Evolutionary conservation across 2,797 vertebrate genomes (phyloP), one percentile per base, ranked within the genome.

Genomic region (Paratrypauchen microcephalus): DNA sequence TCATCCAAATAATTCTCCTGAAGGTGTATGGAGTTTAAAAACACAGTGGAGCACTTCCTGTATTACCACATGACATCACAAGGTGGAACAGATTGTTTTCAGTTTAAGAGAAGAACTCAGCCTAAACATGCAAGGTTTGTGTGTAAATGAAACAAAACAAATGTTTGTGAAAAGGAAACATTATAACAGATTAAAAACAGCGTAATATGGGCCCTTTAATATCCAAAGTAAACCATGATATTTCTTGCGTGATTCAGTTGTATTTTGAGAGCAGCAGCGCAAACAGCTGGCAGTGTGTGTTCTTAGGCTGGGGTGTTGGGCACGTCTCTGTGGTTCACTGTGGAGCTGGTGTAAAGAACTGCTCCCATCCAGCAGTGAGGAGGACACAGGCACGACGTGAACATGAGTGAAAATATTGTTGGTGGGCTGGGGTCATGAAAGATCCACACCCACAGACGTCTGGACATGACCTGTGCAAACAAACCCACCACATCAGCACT

Each of bases 391-490:
- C 88, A 85, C 79, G 90, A 83, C 85, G 88, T 91, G 88, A 90
- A 83, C 86, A 86, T 86, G 86, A 91, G 73, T 83, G 84, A 92
- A 93, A 92, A 92, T 92, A 92, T 93, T 93, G 89, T 88, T 75
- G 81, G 57, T 90, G 85, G 84, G 89, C 86, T 73, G 80, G 72
- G 69, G 83, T 83, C 85, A 84, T 86, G 81, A 92, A 89, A 86
- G 67, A 66, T 70, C 71, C 70, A 6, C 77, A 32, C 59, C 70
- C 76, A 82, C 57, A 3, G 84, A 78, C 80, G 28, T 87, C 83
- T 88, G 76, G 78, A 91, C 83, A 74, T 60, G 79, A 70, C 84
- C 66, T 88, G 62, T 73, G 78, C 84, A 91, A 92, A 91, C 83
- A 92, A 91, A 90, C 74, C 2, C 19, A 4, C 66, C 80, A 74